phyloP scores from a whole-genome alignment of 2,797 vertebrate genomes.

The Numenius phaeopus region DNA sequence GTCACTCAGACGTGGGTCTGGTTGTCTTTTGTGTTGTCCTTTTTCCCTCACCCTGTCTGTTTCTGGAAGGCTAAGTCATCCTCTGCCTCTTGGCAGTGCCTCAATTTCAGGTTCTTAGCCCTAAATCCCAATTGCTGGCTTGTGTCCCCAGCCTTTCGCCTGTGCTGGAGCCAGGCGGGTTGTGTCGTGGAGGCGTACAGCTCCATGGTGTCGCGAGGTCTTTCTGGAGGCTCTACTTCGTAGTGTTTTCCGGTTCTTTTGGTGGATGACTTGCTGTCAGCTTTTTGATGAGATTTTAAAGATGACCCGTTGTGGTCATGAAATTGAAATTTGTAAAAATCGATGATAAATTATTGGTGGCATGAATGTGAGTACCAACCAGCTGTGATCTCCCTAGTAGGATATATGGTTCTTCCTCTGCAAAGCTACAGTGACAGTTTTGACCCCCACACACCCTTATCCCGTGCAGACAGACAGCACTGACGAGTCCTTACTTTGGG shows the following conservation, averaged over 20 bases:
- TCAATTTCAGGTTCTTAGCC: background rate
- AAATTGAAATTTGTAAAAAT: background rate
- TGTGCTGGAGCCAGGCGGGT: background rate
- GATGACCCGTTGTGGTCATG: background rate
- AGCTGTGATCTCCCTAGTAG: background rate
- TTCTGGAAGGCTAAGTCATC: constrained; percentile 41
- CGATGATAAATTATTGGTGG: background rate
- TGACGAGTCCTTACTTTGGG: background rate
- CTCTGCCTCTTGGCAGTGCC: background rate
- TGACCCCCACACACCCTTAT: background rate
- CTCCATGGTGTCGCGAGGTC: rapidly evolving
- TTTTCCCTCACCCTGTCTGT: background rate
- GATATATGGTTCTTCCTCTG: background rate
- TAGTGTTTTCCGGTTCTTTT: background rate
- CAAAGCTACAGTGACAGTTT: background rate
- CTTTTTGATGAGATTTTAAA: background rate
- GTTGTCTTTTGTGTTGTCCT: rapidly evolving
- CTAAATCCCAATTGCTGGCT: constrained; percentile 2
- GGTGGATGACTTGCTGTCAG: background rate
- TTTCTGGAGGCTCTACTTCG: background rate
- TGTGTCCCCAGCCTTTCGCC: background rate
- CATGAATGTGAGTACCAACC: rapidly evolving
- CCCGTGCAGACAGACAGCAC: background rate
- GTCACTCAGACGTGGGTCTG: background rate
- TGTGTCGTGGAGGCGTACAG: rapidly evolving